Evolutionary conservation across 2,888 invertebrate species (phyloP).

Genomic region (Cyrtodaria siliqua): DNA sequence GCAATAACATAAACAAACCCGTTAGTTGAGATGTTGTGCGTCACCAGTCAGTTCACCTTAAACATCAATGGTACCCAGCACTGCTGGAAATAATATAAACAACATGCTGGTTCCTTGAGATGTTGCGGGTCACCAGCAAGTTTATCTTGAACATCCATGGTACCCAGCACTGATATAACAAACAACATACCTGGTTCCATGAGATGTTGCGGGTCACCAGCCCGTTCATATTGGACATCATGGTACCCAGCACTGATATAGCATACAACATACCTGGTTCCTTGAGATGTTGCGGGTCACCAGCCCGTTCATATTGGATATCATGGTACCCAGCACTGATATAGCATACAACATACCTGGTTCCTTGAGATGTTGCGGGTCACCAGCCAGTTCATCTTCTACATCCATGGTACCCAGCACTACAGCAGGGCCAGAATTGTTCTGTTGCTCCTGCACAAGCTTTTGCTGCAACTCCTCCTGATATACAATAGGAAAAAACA

Average conservation of each 20-base stretch:
- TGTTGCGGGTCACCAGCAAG: conserved; percentile 48
- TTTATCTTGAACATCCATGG: conserved; percentile 63
- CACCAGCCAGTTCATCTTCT: conserved; percentile 74
- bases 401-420: conserved; percentile 62
- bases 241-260: no score
- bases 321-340: conserved; percentile 64
- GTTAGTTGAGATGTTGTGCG: no score
- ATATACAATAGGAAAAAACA: conserved; percentile 12
- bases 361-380: conserved; percentile 73
- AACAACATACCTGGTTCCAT: no score
- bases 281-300: conserved; percentile 73
- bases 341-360: conserved; percentile 63
- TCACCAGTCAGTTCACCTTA: no score
- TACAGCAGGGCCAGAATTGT: conserved; percentile 61
- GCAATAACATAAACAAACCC: no score
- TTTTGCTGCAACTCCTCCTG: conserved; percentile 72
- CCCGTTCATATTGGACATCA: no score
- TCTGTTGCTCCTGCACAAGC: conserved; percentile 67
- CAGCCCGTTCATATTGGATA: conserved; percentile 70
- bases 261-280: conserved; percentile 67
- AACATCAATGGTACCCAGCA: no score
- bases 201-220: no score
- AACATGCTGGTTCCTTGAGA: no score
- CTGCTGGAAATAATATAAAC: no score
- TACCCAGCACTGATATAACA: conserved; percentile 61